A percentile compares a stretch with the other conserved stretches of the same genome.
These are phyloP conservation scores for Xerus inauris DNA, from an alignment of 2,113 vertebrate genomes.

Conservation along the genomic window DNA sequence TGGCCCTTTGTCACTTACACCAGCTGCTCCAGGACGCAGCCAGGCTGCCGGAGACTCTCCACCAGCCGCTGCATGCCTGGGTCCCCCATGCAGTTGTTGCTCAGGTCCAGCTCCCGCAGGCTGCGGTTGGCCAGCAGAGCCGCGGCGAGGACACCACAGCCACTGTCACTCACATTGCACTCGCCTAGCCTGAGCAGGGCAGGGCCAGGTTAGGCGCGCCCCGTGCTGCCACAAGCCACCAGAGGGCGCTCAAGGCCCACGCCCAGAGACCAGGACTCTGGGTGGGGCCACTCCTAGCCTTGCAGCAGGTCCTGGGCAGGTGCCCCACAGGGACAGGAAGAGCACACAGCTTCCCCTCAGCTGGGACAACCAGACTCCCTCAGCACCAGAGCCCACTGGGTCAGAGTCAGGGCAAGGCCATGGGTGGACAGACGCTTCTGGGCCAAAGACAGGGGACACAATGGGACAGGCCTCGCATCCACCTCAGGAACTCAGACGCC, in stretches of 20 bases:
- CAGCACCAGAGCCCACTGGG: neutral
- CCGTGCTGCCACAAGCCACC: accelerated
- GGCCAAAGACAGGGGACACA: neutral
- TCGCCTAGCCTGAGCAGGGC: slow-evolving; percentile 81
- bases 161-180: slow-evolving; percentile 71
- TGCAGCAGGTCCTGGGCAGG: too few species aligned
- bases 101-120: slow-evolving; percentile 85
- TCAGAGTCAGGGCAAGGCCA: neutral
- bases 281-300: too few species aligned
- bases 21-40: slow-evolving; percentile 73
- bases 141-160: slow-evolving; percentile 73
- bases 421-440: neutral
- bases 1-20: neutral
- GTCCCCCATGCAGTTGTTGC: slow-evolving; percentile 84
- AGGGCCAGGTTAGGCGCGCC: neutral
- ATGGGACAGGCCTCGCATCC: neutral
- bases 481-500: neutral
- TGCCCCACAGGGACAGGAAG: too few species aligned
- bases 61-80: slow-evolving; percentile 79
- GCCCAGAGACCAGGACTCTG: too few species aligned
- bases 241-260: accelerated
- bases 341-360: too few species aligned
- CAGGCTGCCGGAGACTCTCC: slow-evolving; percentile 75
- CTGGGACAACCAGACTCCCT: too few species aligned
- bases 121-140: slow-evolving; percentile 73